phyloP scores from a whole-genome alignment of 2,888 invertebrate species.

The Pterobdella sp. region DNA sequence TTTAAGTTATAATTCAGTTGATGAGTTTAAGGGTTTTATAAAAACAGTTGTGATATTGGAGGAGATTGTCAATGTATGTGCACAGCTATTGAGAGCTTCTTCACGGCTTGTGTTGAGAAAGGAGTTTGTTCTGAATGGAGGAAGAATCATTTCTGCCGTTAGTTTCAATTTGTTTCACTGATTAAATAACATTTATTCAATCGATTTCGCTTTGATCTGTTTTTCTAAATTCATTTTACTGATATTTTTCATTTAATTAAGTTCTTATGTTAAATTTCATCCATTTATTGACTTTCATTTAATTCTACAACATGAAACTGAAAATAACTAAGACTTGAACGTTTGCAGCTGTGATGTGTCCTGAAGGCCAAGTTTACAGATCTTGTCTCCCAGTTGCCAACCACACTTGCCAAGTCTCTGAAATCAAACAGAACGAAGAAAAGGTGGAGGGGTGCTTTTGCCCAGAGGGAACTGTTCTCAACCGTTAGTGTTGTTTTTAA shows the following conservation, averaged over 20 bases:
- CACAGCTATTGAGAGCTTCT: constrained; percentile 27
- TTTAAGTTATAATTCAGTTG: no score
- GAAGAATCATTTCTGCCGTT: constrained; percentile 25
- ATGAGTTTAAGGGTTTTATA: no score
- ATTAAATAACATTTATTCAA: no score
- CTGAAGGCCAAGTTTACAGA: constrained; percentile 34
- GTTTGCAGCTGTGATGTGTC: constrained; percentile 36
- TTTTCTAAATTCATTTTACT: background rate
- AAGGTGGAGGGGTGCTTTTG: constrained; percentile 36
- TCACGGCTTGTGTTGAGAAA: constrained; percentile 18
- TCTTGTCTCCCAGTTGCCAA: constrained; percentile 29
- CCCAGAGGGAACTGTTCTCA: constrained; percentile 31
- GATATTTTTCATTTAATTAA: background rate
- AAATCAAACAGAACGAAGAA: constrained; percentile 14
- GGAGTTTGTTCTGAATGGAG: constrained; percentile 27
- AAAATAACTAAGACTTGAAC: no score
- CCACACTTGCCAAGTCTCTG: constrained; percentile 33
- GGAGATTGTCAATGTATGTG: constrained; percentile 29
- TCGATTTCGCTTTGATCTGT: background rate
- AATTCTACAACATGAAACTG: background rate
- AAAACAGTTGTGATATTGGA: constrained; percentile 22
- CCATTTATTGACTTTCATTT: background rate
- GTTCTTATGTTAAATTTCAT: background rate
- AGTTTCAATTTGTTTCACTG: no score
- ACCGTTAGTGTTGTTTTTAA: constrained; percentile 18